Evolutionary conservation across 2,113 vertebrate species (phyloP), one percentile per base, ranked within the genome.

Genomic region (Rhinolophus sinicus): DNA sequence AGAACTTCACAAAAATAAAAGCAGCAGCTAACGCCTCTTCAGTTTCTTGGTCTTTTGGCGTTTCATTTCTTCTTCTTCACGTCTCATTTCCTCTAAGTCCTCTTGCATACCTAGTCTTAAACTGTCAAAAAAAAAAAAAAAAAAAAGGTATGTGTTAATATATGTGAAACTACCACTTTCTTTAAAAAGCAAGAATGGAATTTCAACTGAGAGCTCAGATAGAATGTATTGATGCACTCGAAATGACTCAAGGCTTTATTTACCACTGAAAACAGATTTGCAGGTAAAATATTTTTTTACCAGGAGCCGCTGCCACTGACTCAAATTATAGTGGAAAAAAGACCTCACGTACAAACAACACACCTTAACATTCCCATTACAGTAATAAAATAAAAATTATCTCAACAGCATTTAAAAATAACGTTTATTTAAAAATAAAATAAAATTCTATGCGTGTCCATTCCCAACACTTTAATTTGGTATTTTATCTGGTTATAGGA

Each of bases 81-180:
- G 98, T 90, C 80, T 99, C 98, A 99, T 94, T 97, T 99, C 99
- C 97, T 99, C 99, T 56, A 99, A 97, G 93, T 99, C 99, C 88
- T 99, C 99, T 52, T 99, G 98, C 84, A 99, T 99, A 82, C 99
- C 99, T 19, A 99, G 80, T 97, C 98, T 98, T 98, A 99, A 98
- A 93, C 99, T 99, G 97, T 85, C 88, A 94, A 98, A 97, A 16
- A 90, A 96, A 62, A 95, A 16, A 90, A 96, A 62, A 95, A 69
- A 0, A 92, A 19, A 56, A 85, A 60, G 50, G 28, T 16, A 58
- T 64, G 83, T 92, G 30, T 96, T 33, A 98, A 38, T 40, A 91
- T 14, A 89, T 28, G 67, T 6, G 69, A 92, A 52, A 84, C 76
- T 35, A 89, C 14, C 67, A 69, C 16, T 35, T 81, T 85, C 56